A percentile compares a stretch with the other conserved stretches of the same genome.
Evolutionary conservation across 2,888 invertebrate genomes (phyloP).

Genomic region (Drosophila formosana): DNA sequence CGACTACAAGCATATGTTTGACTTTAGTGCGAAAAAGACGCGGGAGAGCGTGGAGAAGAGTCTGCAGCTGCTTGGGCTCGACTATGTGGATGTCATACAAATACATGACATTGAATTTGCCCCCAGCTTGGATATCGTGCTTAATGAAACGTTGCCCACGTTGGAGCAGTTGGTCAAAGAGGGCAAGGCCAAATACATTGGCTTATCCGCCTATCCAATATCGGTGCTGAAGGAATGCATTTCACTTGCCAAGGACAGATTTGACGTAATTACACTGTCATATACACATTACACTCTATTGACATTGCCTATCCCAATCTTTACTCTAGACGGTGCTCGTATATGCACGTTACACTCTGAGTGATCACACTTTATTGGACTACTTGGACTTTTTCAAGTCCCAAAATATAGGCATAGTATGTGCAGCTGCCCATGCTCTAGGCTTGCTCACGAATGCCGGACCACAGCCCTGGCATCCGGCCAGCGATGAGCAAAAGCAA

Average conservation of each 20-base stretch:
- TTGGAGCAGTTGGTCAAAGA: constrained; percentile 90
- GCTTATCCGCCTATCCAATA: constrained; percentile 94
- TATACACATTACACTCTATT: no score
- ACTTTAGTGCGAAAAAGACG: constrained; percentile 92
- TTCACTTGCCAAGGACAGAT: constrained; percentile 86
- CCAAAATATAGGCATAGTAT: constrained; percentile 91
- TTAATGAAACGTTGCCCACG: constrained; percentile 94
- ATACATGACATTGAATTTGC: constrained; percentile 97
- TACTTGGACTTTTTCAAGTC: constrained; percentile 88
- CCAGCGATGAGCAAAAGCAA: constrained; percentile 86
- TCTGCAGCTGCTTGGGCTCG: constrained; percentile 89
- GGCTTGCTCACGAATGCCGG: constrained; percentile 92
- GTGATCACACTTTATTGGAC: constrained; percentile 91
- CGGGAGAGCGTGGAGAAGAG: constrained; percentile 91
- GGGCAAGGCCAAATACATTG: constrained; percentile 92
- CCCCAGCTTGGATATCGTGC: constrained; percentile 89
- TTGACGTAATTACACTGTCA: constrained; percentile 73
- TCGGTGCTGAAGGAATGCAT: constrained; percentile 91
- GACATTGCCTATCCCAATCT: not conserved
- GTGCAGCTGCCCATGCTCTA: constrained; percentile 93
- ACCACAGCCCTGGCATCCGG: constrained; percentile 93
- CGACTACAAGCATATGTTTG: constrained; percentile 91
- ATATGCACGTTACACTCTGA: constrained; percentile 92
- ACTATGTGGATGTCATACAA: constrained; percentile 96
- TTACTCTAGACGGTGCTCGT: constrained; percentile 86